Evolutionary conservation across 2,113 vertebrate genomes (phyloP).

Genomic region (Genyomyrus donnyi): DNA sequence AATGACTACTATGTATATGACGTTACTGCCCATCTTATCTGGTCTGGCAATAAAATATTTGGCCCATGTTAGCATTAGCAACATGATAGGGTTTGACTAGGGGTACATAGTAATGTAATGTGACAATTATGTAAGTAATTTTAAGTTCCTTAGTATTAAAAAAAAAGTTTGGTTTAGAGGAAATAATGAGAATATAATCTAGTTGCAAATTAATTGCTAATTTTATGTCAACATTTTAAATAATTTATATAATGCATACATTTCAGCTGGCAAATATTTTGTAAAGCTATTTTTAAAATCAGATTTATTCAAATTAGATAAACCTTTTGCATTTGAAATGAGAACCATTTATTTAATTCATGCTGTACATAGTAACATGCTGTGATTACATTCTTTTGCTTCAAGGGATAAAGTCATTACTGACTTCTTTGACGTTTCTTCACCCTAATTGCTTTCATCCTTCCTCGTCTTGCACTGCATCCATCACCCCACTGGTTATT

Average conservation of each 20-base stretch:
- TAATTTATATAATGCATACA: neutral
- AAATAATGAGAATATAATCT: neutral
- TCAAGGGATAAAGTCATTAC: neutral
- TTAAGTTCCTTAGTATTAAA: neutral
- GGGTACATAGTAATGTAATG: neutral
- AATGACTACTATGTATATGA: neutral
- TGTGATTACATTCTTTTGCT: neutral
- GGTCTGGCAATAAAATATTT: neutral
- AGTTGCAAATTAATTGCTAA: neutral
- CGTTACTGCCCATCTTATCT: neutral
- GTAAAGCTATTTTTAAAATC: neutral
- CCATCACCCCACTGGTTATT: neutral
- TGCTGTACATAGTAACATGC: neutral
- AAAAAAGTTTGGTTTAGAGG: neutral
- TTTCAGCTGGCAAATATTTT: neutral
- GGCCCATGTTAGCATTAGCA: neutral
- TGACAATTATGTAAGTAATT: neutral
- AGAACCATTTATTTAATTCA: neutral
- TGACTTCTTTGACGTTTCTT: neutral
- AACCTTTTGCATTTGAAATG: neutral
- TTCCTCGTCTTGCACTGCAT: neutral
- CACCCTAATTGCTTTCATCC: neutral
- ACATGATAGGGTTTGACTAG: neutral
- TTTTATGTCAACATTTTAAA: neutral
- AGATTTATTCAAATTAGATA: neutral